Evolutionary conservation across 2,888 invertebrate species (phyloP).

Genomic region (Chloroclystis v-ata): DNA sequence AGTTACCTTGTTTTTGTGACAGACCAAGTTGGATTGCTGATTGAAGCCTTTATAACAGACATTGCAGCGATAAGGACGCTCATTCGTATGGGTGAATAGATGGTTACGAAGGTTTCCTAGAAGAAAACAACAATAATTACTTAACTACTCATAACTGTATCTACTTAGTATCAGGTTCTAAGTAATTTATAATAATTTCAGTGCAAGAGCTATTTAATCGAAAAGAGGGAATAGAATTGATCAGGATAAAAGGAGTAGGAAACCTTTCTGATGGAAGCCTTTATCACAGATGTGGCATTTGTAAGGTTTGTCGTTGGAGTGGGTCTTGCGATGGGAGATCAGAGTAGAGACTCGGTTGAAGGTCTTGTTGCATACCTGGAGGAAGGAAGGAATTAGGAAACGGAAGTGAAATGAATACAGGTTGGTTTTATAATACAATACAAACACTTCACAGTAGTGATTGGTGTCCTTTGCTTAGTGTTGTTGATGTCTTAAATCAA

Average conservation of each 20-base stretch:
- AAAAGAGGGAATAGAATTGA: no score
- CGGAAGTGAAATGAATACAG: background rate
- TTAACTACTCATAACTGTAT: no score
- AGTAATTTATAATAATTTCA: no score
- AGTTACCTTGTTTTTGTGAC: conserved; percentile 86
- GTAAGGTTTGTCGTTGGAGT: conserved; percentile 85
- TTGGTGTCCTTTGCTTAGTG: no score
- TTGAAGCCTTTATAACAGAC: conserved; percentile 87
- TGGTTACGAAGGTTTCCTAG: conserved; percentile 86
- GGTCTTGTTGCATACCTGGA: conserved; percentile 83
- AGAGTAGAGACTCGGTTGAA: conserved; percentile 89
- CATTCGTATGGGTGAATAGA: conserved; percentile 87
- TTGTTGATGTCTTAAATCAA: no score
- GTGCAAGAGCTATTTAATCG: no score
- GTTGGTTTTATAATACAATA: background rate
- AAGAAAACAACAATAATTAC: conserved; percentile 18
- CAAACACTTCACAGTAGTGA: no score
- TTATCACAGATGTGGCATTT: conserved; percentile 85
- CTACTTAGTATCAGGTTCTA: no score
- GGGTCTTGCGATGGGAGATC: conserved; percentile 88
- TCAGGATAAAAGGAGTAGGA: no score
- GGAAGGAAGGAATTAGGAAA: background rate
- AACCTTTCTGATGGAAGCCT: conserved; percentile 90
- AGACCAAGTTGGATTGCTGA: conserved; percentile 88
- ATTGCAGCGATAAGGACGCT: conserved; percentile 86